Base-by-base conservation (phyloP, 2,113 vertebrate genomes). In the Donacobius atricapilla region DNA sequence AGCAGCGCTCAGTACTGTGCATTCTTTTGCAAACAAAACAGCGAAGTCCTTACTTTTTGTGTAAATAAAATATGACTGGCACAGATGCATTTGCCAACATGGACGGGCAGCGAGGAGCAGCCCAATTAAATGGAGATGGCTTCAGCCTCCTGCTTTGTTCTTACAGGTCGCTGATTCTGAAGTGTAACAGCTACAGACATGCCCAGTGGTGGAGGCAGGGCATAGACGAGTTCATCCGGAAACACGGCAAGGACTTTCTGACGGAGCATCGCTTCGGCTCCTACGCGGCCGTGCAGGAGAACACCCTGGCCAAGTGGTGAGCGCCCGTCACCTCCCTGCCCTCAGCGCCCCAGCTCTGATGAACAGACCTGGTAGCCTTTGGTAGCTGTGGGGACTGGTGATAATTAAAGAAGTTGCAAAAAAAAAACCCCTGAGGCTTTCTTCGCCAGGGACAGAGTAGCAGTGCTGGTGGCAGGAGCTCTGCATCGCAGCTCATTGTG, bases 181-280 rank as follows among this genome's bases (percentile, higher is more conserved):
- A 99, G 98, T 99, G 99, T 94, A 98, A 96, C 97, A 99, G 98
- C 98, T 99, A 99, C 95, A 98, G 99, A 61, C 99, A 99, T 47
- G 99, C 99, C 54, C 99, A 99, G 63, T 99, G 99, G 99, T 99
- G 99, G 99, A 98, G 99, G 83, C 99, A 99, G 89, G 97, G 99
- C 89, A 99, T 99, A 39, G 99, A 99, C 6, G 98, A 98, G 65
- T 99, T 99, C 85, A 58, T 99, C 94, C 97, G 95, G 37, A 99
- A 98, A 7, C 96, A 99, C 1, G 99, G 99, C 81, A 92, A 98
- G 22, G 98, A 98, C 91, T 99, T 99, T 77, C 99, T 99, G 60
- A 98, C 65, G 1, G 98, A 98, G 76, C 99, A 99, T 58, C 98
- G 99, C 92, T 99, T 99, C 23, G 98, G 99, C 6, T 99, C 99